A percentile compares a stretch with the other conserved stretches of the same genome.
These are phyloP conservation scores for Scylla paramamosain DNA, from an alignment of 1,140 invertebrate species.

Conservation along the genomic window DNA sequence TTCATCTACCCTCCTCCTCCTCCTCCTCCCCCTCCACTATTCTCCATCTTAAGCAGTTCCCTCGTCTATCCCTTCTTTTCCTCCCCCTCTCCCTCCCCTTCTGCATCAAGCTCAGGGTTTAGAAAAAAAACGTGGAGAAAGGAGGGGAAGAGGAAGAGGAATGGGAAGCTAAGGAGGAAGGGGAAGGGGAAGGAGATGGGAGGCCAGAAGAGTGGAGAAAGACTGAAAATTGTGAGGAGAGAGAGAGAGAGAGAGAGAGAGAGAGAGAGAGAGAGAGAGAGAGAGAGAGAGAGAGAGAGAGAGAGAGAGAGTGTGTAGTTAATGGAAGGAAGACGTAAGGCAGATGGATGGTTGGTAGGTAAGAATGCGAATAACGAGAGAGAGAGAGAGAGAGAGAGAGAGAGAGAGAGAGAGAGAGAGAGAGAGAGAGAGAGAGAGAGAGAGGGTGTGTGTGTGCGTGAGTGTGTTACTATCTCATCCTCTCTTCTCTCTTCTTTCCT, in stretches of 20 bases:
- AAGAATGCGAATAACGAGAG: background rate
- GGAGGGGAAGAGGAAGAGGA: too few relatives aligned
- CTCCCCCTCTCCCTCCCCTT: too few relatives aligned
- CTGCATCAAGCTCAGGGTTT: too few relatives aligned
- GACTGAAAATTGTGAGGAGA: background rate
- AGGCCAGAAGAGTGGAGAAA: background rate
- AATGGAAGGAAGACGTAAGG: too few relatives aligned
- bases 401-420: conserved; percentile 55
- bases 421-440: conserved; percentile 53
- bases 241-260: too few relatives aligned
- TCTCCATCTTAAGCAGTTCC: background rate
- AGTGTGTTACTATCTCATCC: background rate
- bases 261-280: too few relatives aligned
- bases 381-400: conserved; percentile 50
- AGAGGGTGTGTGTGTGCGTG: background rate
- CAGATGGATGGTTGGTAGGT: too few relatives aligned
- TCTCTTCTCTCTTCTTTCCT: background rate
- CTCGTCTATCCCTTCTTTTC: background rate
- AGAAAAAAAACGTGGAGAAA: too few relatives aligned
- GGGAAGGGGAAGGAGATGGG: background rate
- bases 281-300: too few relatives aligned
- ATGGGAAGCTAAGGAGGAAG: background rate
- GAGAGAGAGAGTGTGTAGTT: too few relatives aligned
- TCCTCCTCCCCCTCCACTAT: too few relatives aligned
- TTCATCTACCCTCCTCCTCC: background rate